Conservation (phyloP, 2,797 vertebrate genomes). For the Bryconaethiops microstoma region DNA sequence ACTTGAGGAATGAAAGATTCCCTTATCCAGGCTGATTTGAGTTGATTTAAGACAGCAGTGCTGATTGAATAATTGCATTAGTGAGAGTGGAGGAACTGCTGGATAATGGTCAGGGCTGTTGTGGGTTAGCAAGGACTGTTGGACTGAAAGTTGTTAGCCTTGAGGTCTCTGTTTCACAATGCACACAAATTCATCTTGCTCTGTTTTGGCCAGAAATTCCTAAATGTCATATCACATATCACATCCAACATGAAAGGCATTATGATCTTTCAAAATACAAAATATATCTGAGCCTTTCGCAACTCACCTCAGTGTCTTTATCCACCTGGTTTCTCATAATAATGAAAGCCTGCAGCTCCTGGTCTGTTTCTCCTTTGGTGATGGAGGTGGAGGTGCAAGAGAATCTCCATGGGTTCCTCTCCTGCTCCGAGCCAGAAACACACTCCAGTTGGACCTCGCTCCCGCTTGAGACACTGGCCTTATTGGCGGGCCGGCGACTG, state of each 20-base stretch:
- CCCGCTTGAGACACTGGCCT: constrained; percentile 60
- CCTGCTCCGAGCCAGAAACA: constrained; percentile 70
- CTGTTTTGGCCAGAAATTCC: neutral
- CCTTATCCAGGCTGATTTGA: constrained; percentile 9
- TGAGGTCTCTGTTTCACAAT: neutral
- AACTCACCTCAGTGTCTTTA: constrained; percentile 86
- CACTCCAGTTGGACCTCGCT: constrained; percentile 64
- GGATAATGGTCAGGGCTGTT: neutral
- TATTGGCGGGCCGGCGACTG: constrained; percentile 24
- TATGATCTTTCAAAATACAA: neutral
- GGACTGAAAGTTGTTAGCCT: neutral
- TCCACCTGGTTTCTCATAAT: constrained; percentile 85
- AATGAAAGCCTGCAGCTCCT: constrained; percentile 85
- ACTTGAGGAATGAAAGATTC: constrained; percentile 30
- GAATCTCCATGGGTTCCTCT: constrained; percentile 73
- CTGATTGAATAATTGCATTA: constrained; percentile 50
- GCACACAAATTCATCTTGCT: neutral
- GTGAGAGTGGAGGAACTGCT: neutral
- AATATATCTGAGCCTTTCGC: neutral
- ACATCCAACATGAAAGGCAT: neutral
- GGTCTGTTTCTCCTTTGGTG: constrained; percentile 79
- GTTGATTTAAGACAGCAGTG: neutral
- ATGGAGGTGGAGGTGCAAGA: constrained; percentile 67
- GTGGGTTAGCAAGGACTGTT: neutral
- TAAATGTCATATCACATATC: neutral